Percentiles rank a stretch among this genome's conserved stretches.
phyloP scores from a whole-genome alignment of 64 coral and sea anemone genomes.

The Actinia equina region DNA sequence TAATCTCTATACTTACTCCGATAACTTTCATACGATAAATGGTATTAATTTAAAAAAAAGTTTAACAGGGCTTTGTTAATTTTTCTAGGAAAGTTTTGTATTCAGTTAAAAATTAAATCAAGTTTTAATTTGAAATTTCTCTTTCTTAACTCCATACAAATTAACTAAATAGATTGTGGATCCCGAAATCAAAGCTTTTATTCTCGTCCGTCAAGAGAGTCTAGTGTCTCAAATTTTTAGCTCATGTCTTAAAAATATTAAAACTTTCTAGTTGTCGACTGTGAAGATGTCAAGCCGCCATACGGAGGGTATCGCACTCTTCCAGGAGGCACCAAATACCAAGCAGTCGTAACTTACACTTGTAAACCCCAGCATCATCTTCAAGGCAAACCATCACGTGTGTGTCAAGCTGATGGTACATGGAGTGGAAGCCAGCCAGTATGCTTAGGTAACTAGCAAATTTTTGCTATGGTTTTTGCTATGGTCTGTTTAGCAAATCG shows the following conservation, averaged over 20 bases:
- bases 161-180: background rate
- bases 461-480: too few relatives aligned
- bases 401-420: conserved; percentile 45
- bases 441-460: conserved; percentile 51
- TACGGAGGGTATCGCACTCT: conserved; percentile 56
- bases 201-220: too few relatives aligned
- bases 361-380: conserved; percentile 65
- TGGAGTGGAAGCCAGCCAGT: conserved; percentile 61
- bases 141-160: too few relatives aligned
- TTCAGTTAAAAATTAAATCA: too few relatives aligned
- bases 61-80: too few relatives aligned
- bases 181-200: background rate
- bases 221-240: too few relatives aligned
- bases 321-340: conserved; percentile 38
- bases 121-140: too few relatives aligned
- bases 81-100: too few relatives aligned
- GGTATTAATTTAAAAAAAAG: too few relatives aligned
- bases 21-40: too few relatives aligned
- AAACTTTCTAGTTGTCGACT: conserved; percentile 52
- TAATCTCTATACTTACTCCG: too few relatives aligned
- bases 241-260: background rate
- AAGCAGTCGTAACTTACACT: conserved; percentile 40
- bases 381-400: conserved; percentile 35
- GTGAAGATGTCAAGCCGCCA: conserved; percentile 47
- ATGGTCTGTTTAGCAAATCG: too few relatives aligned